A percentile compares a stretch with the other conserved stretches of the same genome.
Evolutionary conservation across 2,797 vertebrate genomes (phyloP).

Genomic region (Coreius guichenoti): DNA sequence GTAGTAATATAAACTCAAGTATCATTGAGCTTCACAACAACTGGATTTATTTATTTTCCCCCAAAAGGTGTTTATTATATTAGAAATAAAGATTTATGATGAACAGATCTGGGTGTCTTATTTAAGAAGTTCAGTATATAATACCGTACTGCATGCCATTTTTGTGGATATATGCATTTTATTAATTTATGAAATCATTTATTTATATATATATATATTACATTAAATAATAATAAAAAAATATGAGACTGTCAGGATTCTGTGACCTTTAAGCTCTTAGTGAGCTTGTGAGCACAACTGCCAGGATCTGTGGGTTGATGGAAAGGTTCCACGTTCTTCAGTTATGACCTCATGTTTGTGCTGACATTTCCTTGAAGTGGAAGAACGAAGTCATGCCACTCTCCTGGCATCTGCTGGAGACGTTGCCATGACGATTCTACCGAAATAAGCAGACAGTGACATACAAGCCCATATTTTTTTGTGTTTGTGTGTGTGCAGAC

Average conservation of each 20-base stretch:
- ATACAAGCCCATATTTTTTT: neutral
- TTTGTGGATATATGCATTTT: neutral
- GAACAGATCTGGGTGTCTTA: constrained; percentile 19
- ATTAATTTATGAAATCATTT: constrained; percentile 8
- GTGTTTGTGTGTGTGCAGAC: neutral
- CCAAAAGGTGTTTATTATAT: constrained; percentile 70
- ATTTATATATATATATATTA: neutral
- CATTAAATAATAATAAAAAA: neutral
- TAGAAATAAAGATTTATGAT: constrained; percentile 71
- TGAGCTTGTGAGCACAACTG: neutral
- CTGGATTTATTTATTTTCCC: constrained; percentile 58
- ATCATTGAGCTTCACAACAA: neutral
- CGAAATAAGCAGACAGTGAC: constrained; percentile 8
- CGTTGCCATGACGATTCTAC: constrained; percentile 74
- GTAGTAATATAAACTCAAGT: neutral
- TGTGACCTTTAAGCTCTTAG: neutral
- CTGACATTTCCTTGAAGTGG: constrained; percentile 61
- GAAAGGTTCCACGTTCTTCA: neutral
- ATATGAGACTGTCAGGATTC: neutral
- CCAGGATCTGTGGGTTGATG: neutral
- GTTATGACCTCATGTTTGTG: constrained; percentile 50
- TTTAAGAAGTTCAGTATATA: neutral
- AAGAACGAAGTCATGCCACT: constrained; percentile 76
- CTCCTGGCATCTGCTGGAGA: constrained; percentile 68
- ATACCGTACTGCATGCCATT: too few species aligned